Conservation (phyloP, 2,888 invertebrate species). For the Dorcus parallelipipedus region DNA sequence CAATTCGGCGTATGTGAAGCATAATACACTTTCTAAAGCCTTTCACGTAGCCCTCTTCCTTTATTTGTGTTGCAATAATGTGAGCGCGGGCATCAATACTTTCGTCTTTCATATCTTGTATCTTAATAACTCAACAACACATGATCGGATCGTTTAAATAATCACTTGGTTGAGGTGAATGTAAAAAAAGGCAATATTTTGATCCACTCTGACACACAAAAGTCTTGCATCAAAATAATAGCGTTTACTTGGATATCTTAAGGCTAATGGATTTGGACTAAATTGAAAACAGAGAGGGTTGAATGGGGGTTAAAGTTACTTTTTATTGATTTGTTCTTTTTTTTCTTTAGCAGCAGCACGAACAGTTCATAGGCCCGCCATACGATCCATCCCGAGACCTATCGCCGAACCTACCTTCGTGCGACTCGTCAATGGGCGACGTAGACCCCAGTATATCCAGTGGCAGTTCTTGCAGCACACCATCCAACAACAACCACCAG, state of each 20-base stretch:
- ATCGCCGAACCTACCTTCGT: conserved; percentile 69
- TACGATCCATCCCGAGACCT: conserved; percentile 72
- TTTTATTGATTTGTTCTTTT: conserved; percentile 17
- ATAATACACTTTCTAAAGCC: conserved; percentile 12
- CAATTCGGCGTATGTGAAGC: background rate
- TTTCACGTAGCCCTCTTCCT: conserved; percentile 11
- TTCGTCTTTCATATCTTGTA: background rate
- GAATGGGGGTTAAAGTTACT: too few relatives aligned
- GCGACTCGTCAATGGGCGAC: conserved; percentile 56
- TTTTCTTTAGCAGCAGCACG: conserved; percentile 66
- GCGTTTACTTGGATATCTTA: too few relatives aligned
- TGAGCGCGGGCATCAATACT: background rate
- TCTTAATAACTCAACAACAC: conserved; percentile 12
- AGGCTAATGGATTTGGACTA: too few relatives aligned
- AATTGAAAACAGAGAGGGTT: too few relatives aligned
- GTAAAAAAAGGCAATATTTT: too few relatives aligned
- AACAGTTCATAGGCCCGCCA: conserved; percentile 58
- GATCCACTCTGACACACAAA: background rate
- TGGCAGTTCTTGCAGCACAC: conserved; percentile 59
- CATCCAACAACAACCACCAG: conserved; percentile 54
- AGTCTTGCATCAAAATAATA: too few relatives aligned
- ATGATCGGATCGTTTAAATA: conserved; percentile 8
- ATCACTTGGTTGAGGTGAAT: too few relatives aligned
- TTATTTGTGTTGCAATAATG: conserved; percentile 12
- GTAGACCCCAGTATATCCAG: conserved; percentile 54